Conservation (phyloP, 2,888 invertebrate species). For the Pardosa pseudoannulata region DNA sequence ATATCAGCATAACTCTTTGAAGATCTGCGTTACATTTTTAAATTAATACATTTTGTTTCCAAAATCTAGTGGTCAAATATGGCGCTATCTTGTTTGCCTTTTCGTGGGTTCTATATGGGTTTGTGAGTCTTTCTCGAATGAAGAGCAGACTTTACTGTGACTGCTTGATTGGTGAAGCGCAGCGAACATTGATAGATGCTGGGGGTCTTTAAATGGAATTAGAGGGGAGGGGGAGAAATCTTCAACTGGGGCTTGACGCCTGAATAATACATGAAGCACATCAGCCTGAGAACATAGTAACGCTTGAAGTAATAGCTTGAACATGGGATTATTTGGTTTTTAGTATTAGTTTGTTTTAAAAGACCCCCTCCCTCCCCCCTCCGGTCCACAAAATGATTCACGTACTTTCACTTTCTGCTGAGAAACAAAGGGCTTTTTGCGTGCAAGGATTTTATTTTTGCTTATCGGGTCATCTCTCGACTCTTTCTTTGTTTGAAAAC, state of each 20-base stretch:
- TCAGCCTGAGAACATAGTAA: conserved; percentile 44
- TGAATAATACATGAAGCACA: conserved; percentile 62
- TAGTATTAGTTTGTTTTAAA: background rate
- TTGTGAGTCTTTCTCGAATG: no score
- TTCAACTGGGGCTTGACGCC: conserved; percentile 63
- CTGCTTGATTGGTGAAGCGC: conserved; percentile 42
- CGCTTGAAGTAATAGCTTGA: conserved; percentile 11
- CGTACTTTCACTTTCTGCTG: background rate
- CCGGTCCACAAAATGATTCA: no score
- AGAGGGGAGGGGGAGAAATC: conserved; percentile 8
- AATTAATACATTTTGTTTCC: no score
- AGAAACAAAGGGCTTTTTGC: background rate
- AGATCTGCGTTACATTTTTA: no score
- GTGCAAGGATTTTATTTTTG: no score
- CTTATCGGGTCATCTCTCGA: no score
- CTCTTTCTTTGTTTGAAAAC: no score
- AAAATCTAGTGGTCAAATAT: no score
- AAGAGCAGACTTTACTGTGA: background rate
- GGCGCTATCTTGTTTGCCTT: no score
- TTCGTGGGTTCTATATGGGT: no score
- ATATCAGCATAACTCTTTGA: no score
- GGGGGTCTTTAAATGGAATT: background rate
- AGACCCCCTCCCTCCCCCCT: background rate
- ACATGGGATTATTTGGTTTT: background rate
- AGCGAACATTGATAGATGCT: conserved; percentile 28